Conservation (phyloP, 2,888 invertebrate genomes). For the Platycnemis pennipes region DNA sequence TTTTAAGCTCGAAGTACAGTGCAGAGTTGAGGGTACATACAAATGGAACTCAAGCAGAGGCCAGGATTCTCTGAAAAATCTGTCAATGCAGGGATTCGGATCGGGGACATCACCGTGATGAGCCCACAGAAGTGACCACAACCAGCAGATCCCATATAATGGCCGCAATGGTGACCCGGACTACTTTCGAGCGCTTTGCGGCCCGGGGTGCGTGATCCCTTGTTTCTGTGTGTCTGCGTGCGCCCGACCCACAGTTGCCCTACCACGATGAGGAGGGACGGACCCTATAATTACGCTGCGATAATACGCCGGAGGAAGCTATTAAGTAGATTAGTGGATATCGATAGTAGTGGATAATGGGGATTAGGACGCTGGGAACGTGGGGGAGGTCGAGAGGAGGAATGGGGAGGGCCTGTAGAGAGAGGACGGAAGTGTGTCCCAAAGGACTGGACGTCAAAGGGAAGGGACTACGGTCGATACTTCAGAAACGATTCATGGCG, state of each 20-base stretch:
- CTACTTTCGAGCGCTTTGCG: not conserved
- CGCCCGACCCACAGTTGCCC: not conserved
- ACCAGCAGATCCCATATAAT: too few species aligned
- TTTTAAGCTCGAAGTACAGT: too few species aligned
- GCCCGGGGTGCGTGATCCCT: not conserved
- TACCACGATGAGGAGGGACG: not conserved
- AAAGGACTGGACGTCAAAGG: not conserved
- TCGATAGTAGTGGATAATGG: conserved; percentile 37
- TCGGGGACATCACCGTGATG: too few species aligned
- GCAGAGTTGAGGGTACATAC: too few species aligned
- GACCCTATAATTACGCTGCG: not conserved
- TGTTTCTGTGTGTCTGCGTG: not conserved
- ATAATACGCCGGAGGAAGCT: conserved; percentile 6
- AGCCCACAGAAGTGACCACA: too few species aligned
- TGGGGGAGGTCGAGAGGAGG: not conserved
- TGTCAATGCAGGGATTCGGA: too few species aligned
- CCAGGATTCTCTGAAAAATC: too few species aligned
- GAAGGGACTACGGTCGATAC: too few species aligned
- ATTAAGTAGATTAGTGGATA: conserved; percentile 23
- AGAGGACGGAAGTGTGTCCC: not conserved
- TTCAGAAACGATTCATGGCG: too few species aligned
- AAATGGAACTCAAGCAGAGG: too few species aligned
- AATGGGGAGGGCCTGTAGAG: not conserved
- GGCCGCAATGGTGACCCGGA: not conserved
- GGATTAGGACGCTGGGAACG: not conserved